Evolutionary conservation across 92 coral and sea anemone species (phyloP).

Genomic region (Epizoanthus scotinus): DNA sequence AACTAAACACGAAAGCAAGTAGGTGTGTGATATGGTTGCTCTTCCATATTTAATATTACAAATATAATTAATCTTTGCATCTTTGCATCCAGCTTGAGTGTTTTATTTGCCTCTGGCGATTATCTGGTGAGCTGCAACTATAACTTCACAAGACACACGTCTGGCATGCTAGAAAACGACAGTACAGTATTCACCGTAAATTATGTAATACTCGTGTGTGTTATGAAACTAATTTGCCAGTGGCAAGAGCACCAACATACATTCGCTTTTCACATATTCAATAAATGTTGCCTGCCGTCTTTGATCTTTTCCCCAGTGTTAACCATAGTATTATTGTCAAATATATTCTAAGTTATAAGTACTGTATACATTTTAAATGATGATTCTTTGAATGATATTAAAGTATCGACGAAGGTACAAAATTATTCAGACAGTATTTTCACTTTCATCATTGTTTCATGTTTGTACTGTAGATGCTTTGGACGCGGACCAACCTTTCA

Average conservation of each 20-base stretch:
- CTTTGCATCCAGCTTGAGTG: constrained; percentile 8
- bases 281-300: too few relatives aligned
- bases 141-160: background rate
- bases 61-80: background rate
- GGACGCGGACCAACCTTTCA: background rate
- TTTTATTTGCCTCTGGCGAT: constrained; percentile 22
- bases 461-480: background rate
- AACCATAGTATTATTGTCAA: background rate
- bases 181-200: background rate
- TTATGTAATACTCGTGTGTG: background rate
- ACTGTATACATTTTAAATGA: background rate
- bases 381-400: background rate
- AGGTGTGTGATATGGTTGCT: background rate
- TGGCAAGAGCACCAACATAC: constrained; percentile 1
- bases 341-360: background rate
- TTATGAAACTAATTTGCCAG: background rate
- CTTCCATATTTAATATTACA: background rate
- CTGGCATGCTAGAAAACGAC: background rate
- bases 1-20: background rate
- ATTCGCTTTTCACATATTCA: background rate
- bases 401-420: background rate
- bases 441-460: constrained; percentile 10
- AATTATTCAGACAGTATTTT: background rate
- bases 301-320: constrained; percentile 1
- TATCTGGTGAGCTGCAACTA: constrained; percentile 3